Conservation (phyloP, 2,888 invertebrate genomes). For the Agrenia bidenticulata region DNA sequence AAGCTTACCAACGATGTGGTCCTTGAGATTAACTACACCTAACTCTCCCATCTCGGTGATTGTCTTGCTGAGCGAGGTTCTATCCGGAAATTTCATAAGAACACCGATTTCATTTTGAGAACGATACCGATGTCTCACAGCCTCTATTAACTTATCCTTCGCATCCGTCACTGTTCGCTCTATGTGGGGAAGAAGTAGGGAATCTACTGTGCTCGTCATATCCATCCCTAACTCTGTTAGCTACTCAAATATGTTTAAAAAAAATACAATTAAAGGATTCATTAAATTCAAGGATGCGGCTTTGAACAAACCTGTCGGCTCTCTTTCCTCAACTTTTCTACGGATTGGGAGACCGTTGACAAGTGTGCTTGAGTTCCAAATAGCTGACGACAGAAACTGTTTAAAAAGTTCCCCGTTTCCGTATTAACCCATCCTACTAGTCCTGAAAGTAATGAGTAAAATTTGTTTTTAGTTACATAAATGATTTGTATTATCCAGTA, state of each 20-base stretch:
- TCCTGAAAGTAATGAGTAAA: slow-evolving; percentile 58
- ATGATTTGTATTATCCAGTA: background rate
- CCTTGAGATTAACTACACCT: slow-evolving; percentile 67
- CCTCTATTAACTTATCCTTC: slow-evolving; percentile 78
- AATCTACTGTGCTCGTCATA: slow-evolving; percentile 86
- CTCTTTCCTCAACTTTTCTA: slow-evolving; percentile 74
- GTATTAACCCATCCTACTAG: slow-evolving; percentile 89
- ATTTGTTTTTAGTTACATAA: too few relatives aligned
- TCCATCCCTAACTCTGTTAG: slow-evolving; percentile 75
- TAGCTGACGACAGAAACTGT: slow-evolving; percentile 81
- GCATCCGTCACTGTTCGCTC: slow-evolving; percentile 74
- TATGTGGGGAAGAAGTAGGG: slow-evolving; percentile 74
- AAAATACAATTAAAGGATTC: slow-evolving; percentile 4
- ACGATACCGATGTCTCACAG: slow-evolving; percentile 67
- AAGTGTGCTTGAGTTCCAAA: slow-evolving; percentile 85
- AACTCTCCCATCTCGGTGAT: slow-evolving; percentile 69
- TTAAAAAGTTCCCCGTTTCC: slow-evolving; percentile 75
- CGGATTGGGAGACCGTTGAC: slow-evolving; percentile 81
- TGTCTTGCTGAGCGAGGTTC: slow-evolving; percentile 68
- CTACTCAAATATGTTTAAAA: slow-evolving; percentile 55
- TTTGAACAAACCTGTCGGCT: slow-evolving; percentile 65
- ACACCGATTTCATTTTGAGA: slow-evolving; percentile 83
- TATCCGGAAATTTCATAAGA: slow-evolving; percentile 75
- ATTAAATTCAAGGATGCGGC: too few relatives aligned
- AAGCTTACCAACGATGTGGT: slow-evolving; percentile 24